These are phyloP conservation scores for Caenorhabditis japonica DNA, from an alignment of 2,888 invertebrate species.

Conservation along the genomic window DNA sequence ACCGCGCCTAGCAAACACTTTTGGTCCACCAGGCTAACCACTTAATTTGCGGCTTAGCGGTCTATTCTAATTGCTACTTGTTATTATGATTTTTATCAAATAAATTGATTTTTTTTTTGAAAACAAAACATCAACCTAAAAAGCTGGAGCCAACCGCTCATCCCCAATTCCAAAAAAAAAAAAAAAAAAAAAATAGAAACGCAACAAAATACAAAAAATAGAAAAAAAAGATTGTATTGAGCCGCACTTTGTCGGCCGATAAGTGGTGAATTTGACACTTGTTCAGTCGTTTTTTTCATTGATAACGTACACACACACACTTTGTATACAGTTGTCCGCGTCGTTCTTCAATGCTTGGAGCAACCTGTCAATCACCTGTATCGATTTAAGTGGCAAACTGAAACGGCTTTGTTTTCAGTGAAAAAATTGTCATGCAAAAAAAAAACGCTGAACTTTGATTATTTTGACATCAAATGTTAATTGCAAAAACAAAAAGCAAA, in stretches of 20 bases:
- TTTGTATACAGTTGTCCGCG: no score
- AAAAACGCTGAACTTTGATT: no score
- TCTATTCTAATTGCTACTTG: conserved; percentile 19
- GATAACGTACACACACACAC: no score
- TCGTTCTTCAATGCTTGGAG: conserved; percentile 5
- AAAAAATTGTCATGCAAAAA: no score
- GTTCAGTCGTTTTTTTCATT: conserved; percentile 28
- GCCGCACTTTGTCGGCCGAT: conserved; percentile 29
- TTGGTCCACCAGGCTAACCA: conserved; percentile 4
- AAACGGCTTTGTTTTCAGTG: no score
- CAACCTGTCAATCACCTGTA: conserved; percentile 23
- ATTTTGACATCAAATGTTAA: no score
- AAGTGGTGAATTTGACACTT: conserved; percentile 1
- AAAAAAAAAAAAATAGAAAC: background rate
- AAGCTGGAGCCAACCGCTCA: no score
- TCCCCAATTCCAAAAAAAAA: conserved; percentile 1
- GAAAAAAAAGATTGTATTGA: background rate
- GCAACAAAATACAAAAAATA: conserved; percentile 1
- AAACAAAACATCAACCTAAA: background rate
- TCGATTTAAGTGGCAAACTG: no score
- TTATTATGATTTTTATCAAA: conserved; percentile 1
- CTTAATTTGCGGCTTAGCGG: background rate
- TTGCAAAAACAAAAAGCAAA: no score
- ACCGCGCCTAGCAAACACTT: conserved; percentile 41
- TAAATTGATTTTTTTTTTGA: no score